Evolutionary conservation across 2,888 invertebrate species (phyloP), one percentile per base, ranked within the genome.

Genomic region (Heteromurus nitidus): DNA sequence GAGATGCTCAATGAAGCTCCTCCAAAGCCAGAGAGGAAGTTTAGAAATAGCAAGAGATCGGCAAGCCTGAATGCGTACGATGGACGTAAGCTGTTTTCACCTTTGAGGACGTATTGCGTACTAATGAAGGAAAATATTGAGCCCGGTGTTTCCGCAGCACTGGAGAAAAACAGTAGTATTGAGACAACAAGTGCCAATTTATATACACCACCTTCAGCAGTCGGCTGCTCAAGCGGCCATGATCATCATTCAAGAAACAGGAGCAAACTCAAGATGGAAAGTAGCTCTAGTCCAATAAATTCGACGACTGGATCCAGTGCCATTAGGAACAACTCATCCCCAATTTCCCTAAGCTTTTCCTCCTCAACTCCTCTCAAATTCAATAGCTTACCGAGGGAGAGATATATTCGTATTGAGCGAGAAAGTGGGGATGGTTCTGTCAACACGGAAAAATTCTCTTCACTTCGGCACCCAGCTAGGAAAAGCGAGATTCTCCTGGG

Each of bases 21-120:
- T 1, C 80, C 82, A 44, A 86, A 86, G 53, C 86, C 86, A 1
- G 87, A 86, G 65, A 79, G 86, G 42, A 86, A 85, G 28, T 72
- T 26, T 3, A 82, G 83, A 44, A 80, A 68, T 36, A 79, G 74
- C 26, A 85, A 84, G 67, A 60, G 87, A 36, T 87, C 87, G 2
- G 73, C 84, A n/a, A 86, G 86, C 65, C 72, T 87, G 13, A 87
- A 87, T 82, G 81, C 87, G 0, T 87, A 87, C 47, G 87, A 87
- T 60, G 85, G 84, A 13, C 65, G 83, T 31, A 84, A 82, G 24
- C 55, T 87, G 18, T 87, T 86, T 67, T 87, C 87, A 5, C 87
- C 87, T 0, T 36, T 87, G 44, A 68, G 85, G 60, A 87, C 87
- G 1, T 87, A 87, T 50, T 85, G 85, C 18, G 85, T 87, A 3